phyloP scores from a whole-genome alignment of 2,113 vertebrate species.

The Rhynchopsitta pachyrhyncha region DNA sequence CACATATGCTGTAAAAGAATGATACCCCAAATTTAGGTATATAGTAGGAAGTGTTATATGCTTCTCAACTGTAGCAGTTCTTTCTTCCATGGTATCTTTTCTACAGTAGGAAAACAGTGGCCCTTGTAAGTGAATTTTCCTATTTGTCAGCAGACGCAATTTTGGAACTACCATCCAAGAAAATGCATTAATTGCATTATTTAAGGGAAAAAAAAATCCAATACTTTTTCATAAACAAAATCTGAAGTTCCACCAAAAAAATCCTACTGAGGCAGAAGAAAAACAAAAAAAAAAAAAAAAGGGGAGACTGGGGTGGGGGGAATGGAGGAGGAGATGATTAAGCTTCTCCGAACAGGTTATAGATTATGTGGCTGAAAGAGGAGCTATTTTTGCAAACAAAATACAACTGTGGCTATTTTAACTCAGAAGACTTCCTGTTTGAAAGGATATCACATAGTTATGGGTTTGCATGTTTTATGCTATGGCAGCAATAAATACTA shows the following conservation, averaged over 20 bases:
- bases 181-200: neutral
- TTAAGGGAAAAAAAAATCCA: neutral
- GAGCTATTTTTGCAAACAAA: neutral
- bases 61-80: neutral
- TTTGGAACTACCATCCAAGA: neutral
- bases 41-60: neutral
- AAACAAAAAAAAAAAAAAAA: neutral
- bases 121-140: neutral
- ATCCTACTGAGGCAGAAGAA: neutral
- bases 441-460: neutral
- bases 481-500: neutral
- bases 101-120: neutral
- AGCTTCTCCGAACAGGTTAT: neutral
- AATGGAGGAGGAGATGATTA: neutral
- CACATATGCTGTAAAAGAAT: neutral
- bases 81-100: neutral
- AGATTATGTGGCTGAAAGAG: neutral
- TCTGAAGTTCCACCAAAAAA: neutral
- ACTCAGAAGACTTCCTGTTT: neutral
- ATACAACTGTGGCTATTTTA: neutral
- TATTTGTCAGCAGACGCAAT: neutral
- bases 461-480: neutral
- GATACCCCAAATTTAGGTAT: neutral
- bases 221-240: neutral
- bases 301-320: no score